A percentile compares a stretch with the other conserved stretches of the same genome.
These are phyloP conservation scores for Ramazzottius varieornatus DNA, from an alignment of 2,888 invertebrate species.

Conservation along the genomic window DNA sequence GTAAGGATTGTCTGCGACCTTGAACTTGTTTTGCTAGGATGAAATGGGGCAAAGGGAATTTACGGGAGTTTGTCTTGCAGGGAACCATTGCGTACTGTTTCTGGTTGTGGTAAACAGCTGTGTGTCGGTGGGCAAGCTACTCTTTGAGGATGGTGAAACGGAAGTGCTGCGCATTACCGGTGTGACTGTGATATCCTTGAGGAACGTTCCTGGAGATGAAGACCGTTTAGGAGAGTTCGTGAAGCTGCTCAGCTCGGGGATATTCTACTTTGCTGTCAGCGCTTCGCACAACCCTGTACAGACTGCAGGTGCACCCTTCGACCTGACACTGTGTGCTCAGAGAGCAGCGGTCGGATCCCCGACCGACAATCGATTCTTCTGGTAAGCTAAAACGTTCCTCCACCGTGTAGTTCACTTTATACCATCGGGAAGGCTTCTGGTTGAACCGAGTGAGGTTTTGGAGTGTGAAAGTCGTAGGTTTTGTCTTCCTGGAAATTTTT, in stretches of 20 bases:
- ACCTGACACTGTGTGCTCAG: constrained; percentile 80
- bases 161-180: constrained; percentile 85
- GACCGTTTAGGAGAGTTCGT: constrained; percentile 29
- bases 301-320: constrained; percentile 35
- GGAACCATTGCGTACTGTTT: constrained; percentile 55
- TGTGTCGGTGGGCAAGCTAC: constrained; percentile 75
- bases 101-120: constrained; percentile 81
- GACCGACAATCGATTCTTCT: constrained; percentile 87
- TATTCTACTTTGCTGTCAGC: constrained; percentile 83
- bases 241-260: constrained; percentile 83
- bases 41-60: background rate
- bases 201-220: constrained; percentile 20
- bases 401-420: background rate
- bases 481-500: background rate
- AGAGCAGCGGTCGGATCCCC: constrained; percentile 46
- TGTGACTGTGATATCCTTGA: constrained; percentile 59
- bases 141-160: constrained; percentile 35
- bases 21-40: background rate
- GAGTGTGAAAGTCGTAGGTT: background rate
- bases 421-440: background rate
- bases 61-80: constrained; percentile 13
- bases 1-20: constrained; percentile 6
- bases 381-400: constrained; percentile 29
- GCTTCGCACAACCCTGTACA: constrained; percentile 23
- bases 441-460: background rate